These are phyloP conservation scores for Athene cunicularia DNA, from an alignment of 2,113 vertebrate genomes.

Conservation along the genomic window DNA sequence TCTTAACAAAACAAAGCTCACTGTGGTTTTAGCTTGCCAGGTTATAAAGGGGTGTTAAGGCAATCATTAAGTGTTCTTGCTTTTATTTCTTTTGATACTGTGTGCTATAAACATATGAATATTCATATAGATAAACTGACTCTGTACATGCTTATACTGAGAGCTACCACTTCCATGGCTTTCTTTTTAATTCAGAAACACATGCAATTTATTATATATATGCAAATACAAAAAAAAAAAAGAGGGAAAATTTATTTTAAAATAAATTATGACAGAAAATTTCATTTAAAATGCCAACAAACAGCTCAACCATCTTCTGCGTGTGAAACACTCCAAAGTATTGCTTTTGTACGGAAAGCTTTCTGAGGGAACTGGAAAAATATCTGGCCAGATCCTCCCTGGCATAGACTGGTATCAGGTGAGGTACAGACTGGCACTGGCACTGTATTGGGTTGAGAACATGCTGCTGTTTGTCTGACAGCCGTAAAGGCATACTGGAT, in stretches of 20 bases:
- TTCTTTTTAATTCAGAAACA: neutral
- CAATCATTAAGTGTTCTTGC: neutral
- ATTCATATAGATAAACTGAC: neutral
- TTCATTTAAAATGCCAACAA: neutral
- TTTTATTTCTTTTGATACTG: slow-evolving; percentile 15
- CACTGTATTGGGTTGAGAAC: neutral
- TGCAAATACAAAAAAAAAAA: neutral
- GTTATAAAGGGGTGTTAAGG: neutral
- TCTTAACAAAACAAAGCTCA: neutral
- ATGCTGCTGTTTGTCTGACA: neutral
- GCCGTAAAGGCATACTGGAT: neutral
- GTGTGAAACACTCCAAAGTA: neutral
- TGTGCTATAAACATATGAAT: neutral
- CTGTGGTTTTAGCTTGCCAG: neutral
- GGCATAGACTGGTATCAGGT: neutral
- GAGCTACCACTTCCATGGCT: neutral
- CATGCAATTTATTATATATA: neutral
- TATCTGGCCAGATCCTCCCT: neutral
- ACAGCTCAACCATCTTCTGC: neutral
- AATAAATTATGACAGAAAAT: neutral
- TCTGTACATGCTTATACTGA: neutral
- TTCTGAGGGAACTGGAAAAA: neutral
- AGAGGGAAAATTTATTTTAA: neutral
- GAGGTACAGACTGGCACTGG: neutral
- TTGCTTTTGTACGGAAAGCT: neutral